Evolutionary conservation across 2,888 invertebrate genomes (phyloP), one percentile per base, ranked within the genome.

Genomic region (Mythimna impura): DNA sequence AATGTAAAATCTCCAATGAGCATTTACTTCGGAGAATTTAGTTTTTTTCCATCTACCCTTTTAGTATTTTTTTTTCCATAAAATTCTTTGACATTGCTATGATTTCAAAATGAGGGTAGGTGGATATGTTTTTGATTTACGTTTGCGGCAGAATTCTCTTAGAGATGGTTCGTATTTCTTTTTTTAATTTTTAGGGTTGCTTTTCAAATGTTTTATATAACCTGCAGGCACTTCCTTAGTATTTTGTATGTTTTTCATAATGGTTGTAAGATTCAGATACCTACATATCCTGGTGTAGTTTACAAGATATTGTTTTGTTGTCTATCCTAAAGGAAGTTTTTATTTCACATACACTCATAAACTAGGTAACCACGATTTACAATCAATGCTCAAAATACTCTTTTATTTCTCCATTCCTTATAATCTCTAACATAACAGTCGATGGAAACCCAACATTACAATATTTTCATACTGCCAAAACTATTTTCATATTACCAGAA

Each of bases 361-460:
- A 12, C 0, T 14, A 40, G 10, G 10, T 40, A 43, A 9, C 14
- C 3, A 17, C 47, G 17, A 47, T 47, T 47, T 47, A 47, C 47
- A 17, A 47, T n/a, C 1, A 52, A n/a, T 52, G 12, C 25, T 55
- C 0, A 61, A 6, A 22, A 40, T 30, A 30, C 55, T n/a, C 17
- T 7, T 20, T 71, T 2, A 20, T 52, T 4, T 47, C 5, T 5
- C 6, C 12, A 40, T 66, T n/a, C 5, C 25, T n/a, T 60, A 61
- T 47, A 1, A 50, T 22, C 4, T 20, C 22, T 22, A 57, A 52
- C 52, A 58, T 9, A 76, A 67, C 71, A 17, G 57, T 73, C 90
- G 85, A 90, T 93, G 91, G 83, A 91, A 62, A 78, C 50, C 57
- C 71, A 72, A 64, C 80, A 66, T 34, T 34, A 58, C 86, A 79